phyloP scores from a whole-genome alignment of 2,797 vertebrate genomes.

The Rhadinocentrus ornatus region DNA sequence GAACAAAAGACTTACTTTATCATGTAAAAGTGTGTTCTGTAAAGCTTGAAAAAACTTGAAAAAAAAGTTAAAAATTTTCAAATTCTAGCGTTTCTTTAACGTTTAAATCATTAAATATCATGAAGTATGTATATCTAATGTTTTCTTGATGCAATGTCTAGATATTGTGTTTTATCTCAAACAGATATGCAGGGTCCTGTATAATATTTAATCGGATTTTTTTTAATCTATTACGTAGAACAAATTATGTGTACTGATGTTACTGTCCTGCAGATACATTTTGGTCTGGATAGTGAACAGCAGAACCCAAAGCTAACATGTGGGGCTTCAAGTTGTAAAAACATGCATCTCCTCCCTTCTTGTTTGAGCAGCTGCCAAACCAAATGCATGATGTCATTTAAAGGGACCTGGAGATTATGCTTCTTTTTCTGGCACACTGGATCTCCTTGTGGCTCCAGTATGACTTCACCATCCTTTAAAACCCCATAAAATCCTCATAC shows the following conservation, averaged over 20 bases:
- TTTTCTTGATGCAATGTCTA: background rate
- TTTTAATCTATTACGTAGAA: background rate
- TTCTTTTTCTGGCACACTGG: constrained; percentile 42
- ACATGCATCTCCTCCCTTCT: constrained; percentile 39
- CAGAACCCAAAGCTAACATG: constrained; percentile 13
- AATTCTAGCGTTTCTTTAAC: background rate
- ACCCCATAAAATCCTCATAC: constrained; percentile 21
- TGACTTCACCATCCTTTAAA: constrained; percentile 69
- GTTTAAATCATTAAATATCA: background rate
- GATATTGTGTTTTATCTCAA: background rate
- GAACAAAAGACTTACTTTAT: background rate
- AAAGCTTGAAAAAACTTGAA: background rate
- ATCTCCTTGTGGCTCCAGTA: constrained; percentile 45
- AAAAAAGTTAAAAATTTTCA: background rate
- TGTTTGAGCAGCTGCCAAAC: constrained; percentile 59
- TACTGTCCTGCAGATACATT: background rate
- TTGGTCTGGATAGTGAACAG: constrained; percentile 6
- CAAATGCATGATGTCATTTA: constrained; percentile 71
- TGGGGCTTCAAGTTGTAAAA: constrained; percentile 30
- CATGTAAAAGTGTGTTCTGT: too few species aligned
- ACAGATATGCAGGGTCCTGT: background rate
- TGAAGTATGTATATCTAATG: background rate
- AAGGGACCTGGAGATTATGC: constrained; percentile 53
- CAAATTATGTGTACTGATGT: background rate
- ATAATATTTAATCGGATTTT: background rate